phyloP scores from a whole-genome alignment of 2,888 invertebrate species.

The Orchestes rusci region DNA sequence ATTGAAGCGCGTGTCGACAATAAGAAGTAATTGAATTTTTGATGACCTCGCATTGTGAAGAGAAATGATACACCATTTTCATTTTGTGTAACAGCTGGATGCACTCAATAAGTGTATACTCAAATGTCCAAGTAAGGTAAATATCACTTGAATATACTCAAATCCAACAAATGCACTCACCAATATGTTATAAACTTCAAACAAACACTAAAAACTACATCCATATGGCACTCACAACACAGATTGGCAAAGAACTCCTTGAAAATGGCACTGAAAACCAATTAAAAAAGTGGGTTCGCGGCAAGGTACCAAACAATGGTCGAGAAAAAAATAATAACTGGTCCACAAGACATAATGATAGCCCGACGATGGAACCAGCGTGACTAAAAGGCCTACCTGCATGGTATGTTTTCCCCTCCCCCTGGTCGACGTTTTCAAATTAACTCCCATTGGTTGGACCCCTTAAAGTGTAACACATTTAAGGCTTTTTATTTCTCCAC shows the following conservation, averaged over 20 bases:
- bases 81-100: no score
- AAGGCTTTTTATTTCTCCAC: constrained; percentile 22
- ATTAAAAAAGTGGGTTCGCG: constrained; percentile 19
- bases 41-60: no score
- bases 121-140: no score
- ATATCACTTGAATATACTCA: no score
- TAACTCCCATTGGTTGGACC: constrained; percentile 38
- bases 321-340: constrained; percentile 22
- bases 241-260: constrained; percentile 2
- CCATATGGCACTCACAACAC: constrained; percentile 5
- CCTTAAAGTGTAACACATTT: constrained; percentile 20
- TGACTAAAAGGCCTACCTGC: constrained; percentile 27
- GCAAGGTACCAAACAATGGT: constrained; percentile 18
- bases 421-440: constrained; percentile 35
- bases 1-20: no score
- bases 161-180: no score
- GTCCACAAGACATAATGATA: constrained; percentile 23
- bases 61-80: constrained; percentile 1
- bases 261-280: constrained; percentile 18
- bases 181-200: no score
- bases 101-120: no score
- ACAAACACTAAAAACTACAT: no score
- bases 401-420: constrained; percentile 32
- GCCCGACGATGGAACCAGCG: constrained; percentile 22
- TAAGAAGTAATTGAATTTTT: no score